These are phyloP conservation scores for Seriola dumerili DNA, from an alignment of 2,113 vertebrate genomes.

Conservation along the genomic window DNA sequence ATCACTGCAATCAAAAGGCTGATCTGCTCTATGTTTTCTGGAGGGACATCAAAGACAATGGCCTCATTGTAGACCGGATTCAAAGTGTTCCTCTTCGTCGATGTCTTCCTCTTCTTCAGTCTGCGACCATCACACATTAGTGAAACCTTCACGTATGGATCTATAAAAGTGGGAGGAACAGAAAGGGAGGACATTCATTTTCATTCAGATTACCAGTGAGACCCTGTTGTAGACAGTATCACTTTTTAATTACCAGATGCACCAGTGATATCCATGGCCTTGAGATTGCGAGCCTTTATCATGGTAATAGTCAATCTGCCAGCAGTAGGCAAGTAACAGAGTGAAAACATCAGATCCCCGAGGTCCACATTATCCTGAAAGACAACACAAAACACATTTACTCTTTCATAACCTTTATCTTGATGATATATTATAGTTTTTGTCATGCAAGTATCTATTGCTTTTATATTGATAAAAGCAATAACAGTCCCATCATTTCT, in stretches of 20 bases:
- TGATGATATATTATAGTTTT: not conserved
- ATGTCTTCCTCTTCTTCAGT: constrained; percentile 98
- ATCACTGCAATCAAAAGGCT: constrained; percentile 98
- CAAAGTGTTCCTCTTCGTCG: constrained; percentile 97
- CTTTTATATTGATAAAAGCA: constrained; percentile 4
- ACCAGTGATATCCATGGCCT: constrained; percentile 99
- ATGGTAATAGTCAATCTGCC: constrained; percentile 97
- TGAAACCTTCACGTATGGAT: constrained; percentile 99
- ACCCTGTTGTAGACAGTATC: not conserved
- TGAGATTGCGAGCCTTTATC: constrained; percentile 98
- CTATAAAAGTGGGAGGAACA: constrained; percentile 77
- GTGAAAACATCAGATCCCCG: constrained; percentile 98
- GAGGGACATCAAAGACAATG: constrained; percentile 98
- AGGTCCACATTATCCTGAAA: constrained; percentile 97
- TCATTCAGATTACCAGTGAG: not conserved
- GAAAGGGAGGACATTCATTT: not conserved
- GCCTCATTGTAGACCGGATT: constrained; percentile 99
- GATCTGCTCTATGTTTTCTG: constrained; percentile 98
- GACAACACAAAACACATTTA: constrained; percentile 60
- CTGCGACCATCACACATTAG: constrained; percentile 97
- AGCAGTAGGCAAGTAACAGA: constrained; percentile 98
- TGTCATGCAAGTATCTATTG: not conserved
- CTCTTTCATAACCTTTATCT: not conserved
- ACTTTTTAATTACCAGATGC: constrained; percentile 90
- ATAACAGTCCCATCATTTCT: not conserved